Evolutionary conservation across 1,140 invertebrate species (phyloP).

Genomic region (Brachionus sp.): DNA sequence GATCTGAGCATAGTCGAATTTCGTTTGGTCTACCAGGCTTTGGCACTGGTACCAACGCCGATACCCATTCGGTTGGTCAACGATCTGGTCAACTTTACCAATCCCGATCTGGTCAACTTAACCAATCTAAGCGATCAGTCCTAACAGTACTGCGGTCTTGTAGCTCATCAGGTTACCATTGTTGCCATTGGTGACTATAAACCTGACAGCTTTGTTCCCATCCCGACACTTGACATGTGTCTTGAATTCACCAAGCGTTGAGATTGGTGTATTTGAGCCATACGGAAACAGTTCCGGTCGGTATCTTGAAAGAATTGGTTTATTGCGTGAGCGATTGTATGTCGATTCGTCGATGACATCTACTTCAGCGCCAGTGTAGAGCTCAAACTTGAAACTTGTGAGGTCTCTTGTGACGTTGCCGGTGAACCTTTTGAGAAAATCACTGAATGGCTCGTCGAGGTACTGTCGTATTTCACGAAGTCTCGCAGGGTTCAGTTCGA

Average conservation of each 20-base stretch:
- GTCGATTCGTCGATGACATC: not conserved
- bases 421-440: not conserved
- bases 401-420: not conserved
- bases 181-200: not conserved
- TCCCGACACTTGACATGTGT: not conserved
- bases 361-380: not conserved
- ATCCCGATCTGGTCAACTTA: not conserved
- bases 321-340: not conserved
- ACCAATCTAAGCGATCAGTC: not conserved
- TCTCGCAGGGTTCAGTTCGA: not conserved
- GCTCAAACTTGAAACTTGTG: not conserved
- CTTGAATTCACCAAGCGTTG: not conserved
- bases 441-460: not conserved
- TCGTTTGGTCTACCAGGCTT: constrained; percentile 48
- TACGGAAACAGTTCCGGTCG: not conserved
- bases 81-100: too few species aligned
- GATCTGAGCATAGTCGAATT: not conserved
- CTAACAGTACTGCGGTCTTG: not conserved
- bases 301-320: not conserved
- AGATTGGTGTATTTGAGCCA: not conserved
- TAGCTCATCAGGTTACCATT: not conserved
- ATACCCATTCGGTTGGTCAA: constrained; percentile 52
- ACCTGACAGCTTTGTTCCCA: not conserved
- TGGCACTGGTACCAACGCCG: constrained; percentile 50
- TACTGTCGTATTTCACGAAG: not conserved